Percentiles rank a stretch among this genome's conserved stretches.
Conservation (phyloP, 2,888 invertebrate genomes). For the Nudaria mundana region DNA sequence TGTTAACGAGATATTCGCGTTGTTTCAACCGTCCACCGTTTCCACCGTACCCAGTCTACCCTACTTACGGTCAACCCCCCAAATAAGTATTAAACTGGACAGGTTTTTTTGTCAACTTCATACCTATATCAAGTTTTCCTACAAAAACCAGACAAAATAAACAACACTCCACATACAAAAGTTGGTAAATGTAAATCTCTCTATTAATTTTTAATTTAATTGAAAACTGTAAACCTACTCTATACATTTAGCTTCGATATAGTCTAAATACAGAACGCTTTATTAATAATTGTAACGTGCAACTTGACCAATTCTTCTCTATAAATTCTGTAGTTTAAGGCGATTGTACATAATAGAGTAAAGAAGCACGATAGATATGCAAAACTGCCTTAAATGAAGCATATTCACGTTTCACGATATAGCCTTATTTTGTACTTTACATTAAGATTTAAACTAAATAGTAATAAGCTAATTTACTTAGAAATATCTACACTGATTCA, state of each 20-base stretch:
- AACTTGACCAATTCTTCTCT: constrained; percentile 68
- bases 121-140: neutral
- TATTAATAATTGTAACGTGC: constrained; percentile 49
- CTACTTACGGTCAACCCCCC: neutral
- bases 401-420: constrained; percentile 73
- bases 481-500: constrained; percentile 52
- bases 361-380: constrained; percentile 70
- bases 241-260: constrained; percentile 36
- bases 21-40: constrained; percentile 9
- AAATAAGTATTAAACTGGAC: too few relatives aligned
- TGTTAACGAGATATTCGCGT: constrained; percentile 8
- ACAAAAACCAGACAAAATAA: too few relatives aligned
- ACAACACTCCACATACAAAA: too few relatives aligned
- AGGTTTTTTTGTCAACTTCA: too few relatives aligned
- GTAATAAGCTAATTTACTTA: constrained; percentile 37
- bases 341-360: constrained; percentile 58
- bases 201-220: constrained; percentile 25
- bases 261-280: constrained; percentile 60
- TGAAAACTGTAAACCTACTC: constrained; percentile 17
- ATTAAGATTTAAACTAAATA: constrained; percentile 35
- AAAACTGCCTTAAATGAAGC: constrained; percentile 75
- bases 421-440: constrained; percentile 79
- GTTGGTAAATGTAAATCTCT: constrained; percentile 7
- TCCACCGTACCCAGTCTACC: constrained; percentile 3
- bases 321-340: constrained; percentile 41